phyloP scores from a whole-genome alignment of 2,888 invertebrate genomes.

The Steinernema carpocapsae region DNA sequence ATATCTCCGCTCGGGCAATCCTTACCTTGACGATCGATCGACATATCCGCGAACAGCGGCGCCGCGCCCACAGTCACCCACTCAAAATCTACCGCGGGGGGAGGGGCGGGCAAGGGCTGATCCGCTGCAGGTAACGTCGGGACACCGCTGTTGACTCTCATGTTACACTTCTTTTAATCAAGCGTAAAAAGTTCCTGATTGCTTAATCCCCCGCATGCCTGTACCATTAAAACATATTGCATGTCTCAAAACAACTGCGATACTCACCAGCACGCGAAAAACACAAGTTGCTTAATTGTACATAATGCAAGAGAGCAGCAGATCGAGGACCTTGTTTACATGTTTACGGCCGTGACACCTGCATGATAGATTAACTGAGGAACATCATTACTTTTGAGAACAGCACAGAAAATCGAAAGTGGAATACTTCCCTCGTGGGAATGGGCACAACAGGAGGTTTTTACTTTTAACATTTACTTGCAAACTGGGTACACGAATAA shows the following conservation, averaged over 20 bases:
- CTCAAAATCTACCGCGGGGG: not conserved
- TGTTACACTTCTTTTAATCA: conserved; percentile 30
- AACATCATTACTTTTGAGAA: too few relatives aligned
- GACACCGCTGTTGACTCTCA: not conserved
- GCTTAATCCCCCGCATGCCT: conserved; percentile 5
- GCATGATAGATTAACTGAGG: too few relatives aligned
- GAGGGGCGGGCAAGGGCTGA: not conserved
- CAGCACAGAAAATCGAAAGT: too few relatives aligned
- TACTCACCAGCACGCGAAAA: not conserved
- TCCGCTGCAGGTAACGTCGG: not conserved
- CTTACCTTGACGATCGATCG: conserved; percentile 4
- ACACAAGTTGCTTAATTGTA: not conserved
- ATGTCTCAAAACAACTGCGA: not conserved
- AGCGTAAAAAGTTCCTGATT: not conserved
- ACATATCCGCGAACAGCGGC: not conserved
- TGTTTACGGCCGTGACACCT: too few relatives aligned
- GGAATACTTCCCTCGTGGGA: too few relatives aligned
- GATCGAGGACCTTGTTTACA: not conserved
- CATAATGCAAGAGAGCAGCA: not conserved
- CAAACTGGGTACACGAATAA: too few relatives aligned
- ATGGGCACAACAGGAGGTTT: too few relatives aligned
- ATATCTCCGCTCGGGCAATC: not conserved
- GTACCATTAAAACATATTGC: not conserved
- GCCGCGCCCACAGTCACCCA: conserved; percentile 12
- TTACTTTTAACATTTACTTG: too few relatives aligned